Percentiles rank a stretch among this genome's conserved stretches.
Conservation (phyloP, 2,888 invertebrate genomes). For the Anthophora plumipes region DNA sequence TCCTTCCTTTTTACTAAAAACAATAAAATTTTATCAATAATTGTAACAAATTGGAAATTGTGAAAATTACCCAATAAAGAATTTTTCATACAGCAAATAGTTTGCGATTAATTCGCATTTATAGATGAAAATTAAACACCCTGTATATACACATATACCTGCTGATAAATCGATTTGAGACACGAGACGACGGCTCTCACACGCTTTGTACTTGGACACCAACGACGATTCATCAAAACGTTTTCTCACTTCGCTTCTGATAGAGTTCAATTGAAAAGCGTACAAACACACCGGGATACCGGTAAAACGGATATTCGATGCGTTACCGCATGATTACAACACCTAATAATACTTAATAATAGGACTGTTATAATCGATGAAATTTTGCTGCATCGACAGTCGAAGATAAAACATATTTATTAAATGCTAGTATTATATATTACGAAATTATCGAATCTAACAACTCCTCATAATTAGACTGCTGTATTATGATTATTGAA, state of each 20-base stretch:
- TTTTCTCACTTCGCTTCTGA: constrained; percentile 5
- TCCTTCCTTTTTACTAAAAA: no score
- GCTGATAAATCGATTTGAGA: constrained; percentile 49
- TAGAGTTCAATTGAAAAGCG: constrained; percentile 7
- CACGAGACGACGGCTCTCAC: constrained; percentile 54
- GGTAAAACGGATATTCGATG: constrained; percentile 3
- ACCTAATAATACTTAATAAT: constrained; percentile 5
- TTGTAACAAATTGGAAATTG: no score
- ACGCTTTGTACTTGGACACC: constrained; percentile 46
- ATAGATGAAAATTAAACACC: no score
- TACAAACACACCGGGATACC: background rate
- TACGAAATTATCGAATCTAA: no score
- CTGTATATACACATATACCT: background rate
- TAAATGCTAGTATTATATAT: no score
- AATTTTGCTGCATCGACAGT: background rate
- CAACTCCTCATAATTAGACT: no score
- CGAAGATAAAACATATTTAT: no score
- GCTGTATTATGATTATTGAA: no score
- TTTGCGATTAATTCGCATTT: no score
- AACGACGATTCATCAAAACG: constrained; percentile 41
- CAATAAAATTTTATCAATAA: no score
- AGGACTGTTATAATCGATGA: background rate
- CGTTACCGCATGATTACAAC: constrained; percentile 11
- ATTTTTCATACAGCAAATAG: no score
- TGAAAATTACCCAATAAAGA: no score